Conservation (phyloP, 2,113 vertebrate species). For the Ceyx margarethae region DNA sequence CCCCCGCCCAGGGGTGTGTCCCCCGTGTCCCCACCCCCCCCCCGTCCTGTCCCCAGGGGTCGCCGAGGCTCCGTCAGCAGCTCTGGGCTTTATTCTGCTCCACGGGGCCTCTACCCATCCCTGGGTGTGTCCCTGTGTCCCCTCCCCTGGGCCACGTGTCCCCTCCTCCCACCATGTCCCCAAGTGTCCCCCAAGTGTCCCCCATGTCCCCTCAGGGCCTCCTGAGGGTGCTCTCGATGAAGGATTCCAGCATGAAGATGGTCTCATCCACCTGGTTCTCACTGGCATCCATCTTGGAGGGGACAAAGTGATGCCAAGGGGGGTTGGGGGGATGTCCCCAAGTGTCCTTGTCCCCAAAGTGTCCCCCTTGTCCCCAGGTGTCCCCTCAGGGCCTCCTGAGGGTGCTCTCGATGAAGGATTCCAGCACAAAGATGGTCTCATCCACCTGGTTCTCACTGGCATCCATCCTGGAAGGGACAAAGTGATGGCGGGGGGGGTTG, state of each 20-base stretch:
- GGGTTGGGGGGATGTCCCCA: neutral
- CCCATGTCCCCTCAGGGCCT: conserved; percentile 7
- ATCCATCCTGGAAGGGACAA: conserved; percentile 80
- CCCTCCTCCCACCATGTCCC: too few relatives aligned
- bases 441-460: conserved; percentile 93
- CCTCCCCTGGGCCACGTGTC: too few relatives aligned
- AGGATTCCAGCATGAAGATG: conserved; percentile 88
- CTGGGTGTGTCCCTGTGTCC: too few relatives aligned
- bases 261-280: conserved; percentile 95
- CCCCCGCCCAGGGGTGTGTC: too few relatives aligned
- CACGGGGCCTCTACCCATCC: too few relatives aligned
- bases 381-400: conserved; percentile 40
- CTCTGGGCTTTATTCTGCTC: neutral
- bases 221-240: conserved; percentile 75
- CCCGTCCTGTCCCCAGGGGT: too few relatives aligned
- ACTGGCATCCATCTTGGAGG: conserved; percentile 86
- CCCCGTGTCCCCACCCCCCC: too few relatives aligned
- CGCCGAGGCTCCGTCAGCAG: too few relatives aligned
- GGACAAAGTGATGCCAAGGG: neutral
- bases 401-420: conserved; percentile 82
- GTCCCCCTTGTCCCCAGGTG: neutral
- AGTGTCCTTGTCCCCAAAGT: neutral
- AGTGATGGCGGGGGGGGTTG: neutral
- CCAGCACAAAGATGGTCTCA: conserved; percentile 90
- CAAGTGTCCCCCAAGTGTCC: neutral